Evolutionary conservation across 2,888 invertebrate species (phyloP).

Genomic region (Lasioglossum pauxillum): DNA sequence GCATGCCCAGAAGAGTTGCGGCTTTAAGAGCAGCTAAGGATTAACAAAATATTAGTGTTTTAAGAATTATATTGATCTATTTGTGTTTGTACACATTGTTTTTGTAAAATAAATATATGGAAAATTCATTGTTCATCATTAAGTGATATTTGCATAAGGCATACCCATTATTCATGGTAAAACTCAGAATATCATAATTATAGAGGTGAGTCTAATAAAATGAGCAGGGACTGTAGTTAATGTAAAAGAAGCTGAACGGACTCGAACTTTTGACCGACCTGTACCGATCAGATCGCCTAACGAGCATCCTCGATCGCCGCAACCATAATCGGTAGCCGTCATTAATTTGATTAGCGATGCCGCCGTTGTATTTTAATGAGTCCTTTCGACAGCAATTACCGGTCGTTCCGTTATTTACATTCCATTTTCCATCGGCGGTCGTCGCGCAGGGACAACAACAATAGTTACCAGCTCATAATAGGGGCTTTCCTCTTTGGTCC

Average conservation of each 20-base stretch:
- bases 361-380: background rate
- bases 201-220: too few relatives aligned
- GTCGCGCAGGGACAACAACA: background rate
- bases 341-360: constrained; percentile 15
- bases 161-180: too few relatives aligned
- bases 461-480: background rate
- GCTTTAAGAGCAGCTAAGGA: too few relatives aligned
- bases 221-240: too few relatives aligned
- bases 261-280: background rate
- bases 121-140: too few relatives aligned
- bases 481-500: background rate
- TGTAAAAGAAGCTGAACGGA: background rate
- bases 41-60: too few relatives aligned
- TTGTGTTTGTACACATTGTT: too few relatives aligned
- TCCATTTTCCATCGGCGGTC: constrained; percentile 13
- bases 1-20: too few relatives aligned
- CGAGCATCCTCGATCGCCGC: background rate
- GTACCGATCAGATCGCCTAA: background rate
- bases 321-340: background rate
- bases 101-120: too few relatives aligned
- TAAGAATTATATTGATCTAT: too few relatives aligned
- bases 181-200: too few relatives aligned
- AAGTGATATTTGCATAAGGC: too few relatives aligned
- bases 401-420: constrained; percentile 12
- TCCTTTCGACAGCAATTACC: constrained; percentile 17